Base-by-base conservation (phyloP, 1,140 invertebrate species). In the Latrodectus geometricus region DNA sequence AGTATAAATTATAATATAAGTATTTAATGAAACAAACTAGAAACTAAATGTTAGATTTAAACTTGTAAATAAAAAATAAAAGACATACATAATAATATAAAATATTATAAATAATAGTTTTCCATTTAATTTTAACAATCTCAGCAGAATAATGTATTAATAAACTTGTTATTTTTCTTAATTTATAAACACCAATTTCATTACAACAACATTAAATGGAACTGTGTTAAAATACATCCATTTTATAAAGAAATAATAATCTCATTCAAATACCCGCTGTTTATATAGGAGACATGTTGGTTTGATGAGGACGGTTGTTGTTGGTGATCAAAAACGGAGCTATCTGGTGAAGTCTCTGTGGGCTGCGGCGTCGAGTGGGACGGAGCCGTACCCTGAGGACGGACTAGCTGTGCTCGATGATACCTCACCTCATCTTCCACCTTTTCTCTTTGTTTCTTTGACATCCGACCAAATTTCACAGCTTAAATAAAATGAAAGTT, bases 391-490 rank as follows among this genome's bases (percentile, higher is more conserved):
- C 54, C 73, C 52, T 83, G 77, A 49, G 89, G 87, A 78, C 89
- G 82, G 73, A 89, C 88, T 83, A 89, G 95, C 77, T 90, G 89
- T 79, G 95, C 96, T 89, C 95, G 93, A 91, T 98, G 97, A 92
- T 95, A 98, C 88, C 97, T 94, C 20, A 99, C 98, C 92, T 99
- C 98, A 91, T 99, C 97, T 92, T 99, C 98, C 56, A 99, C 98
- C 91, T 98, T 99, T 91, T 99, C 98, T 84, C 98, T 93, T 91
- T 99, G 98, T 91, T 99, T 99, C 92, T 99, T 99, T 79, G 98
- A 99, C 98, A 99, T 99, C 89, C 98, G 95, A 87, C 98, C 98
- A 92, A 99, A 99, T 93, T 99, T 99, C 88, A 99, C 98, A 91
- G 98, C 98, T 99, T 93, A 4, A 94, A 80, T 9, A 23, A 72